Conservation (phyloP, 2,797 vertebrate species). For the Myotis vivesi region DNA sequence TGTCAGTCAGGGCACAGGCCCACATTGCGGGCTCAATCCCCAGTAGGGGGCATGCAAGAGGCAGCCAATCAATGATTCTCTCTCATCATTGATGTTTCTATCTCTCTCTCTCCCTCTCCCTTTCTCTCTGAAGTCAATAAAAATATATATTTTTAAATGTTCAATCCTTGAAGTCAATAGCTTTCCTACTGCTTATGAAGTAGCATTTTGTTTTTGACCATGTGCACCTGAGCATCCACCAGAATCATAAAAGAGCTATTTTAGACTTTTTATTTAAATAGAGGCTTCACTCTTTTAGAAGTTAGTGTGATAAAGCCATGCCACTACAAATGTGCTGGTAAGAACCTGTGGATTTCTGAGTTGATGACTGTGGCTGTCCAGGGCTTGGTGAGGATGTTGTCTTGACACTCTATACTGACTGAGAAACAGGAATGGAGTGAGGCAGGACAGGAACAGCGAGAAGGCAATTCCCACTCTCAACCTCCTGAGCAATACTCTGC, state of each 20-base stretch:
- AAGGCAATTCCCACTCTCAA: not conserved
- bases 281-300: not conserved
- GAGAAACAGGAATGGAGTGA: not conserved
- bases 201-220: not conserved
- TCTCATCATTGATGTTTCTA: too few relatives aligned
- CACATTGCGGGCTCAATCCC: too few relatives aligned
- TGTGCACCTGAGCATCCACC: not conserved
- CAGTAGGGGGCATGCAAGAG: too few relatives aligned
- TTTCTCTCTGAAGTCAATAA: not conserved
- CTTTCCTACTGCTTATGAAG: not conserved
- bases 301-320: not conserved
- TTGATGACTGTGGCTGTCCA: not conserved
- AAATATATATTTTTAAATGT: not conserved
- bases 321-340: not conserved
- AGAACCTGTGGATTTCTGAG: not conserved
- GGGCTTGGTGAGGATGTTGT: not conserved
- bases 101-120: too few relatives aligned
- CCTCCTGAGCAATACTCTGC: not conserved
- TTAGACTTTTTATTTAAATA: not conserved
- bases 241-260: not conserved
- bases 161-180: not conserved
- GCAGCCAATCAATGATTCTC: too few relatives aligned
- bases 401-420: accelerated
- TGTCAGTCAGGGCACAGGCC: too few relatives aligned
- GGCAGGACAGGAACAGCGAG: not conserved